Evolutionary conservation across 2,888 invertebrate species (phyloP).

Genomic region (Automeris io): DNA sequence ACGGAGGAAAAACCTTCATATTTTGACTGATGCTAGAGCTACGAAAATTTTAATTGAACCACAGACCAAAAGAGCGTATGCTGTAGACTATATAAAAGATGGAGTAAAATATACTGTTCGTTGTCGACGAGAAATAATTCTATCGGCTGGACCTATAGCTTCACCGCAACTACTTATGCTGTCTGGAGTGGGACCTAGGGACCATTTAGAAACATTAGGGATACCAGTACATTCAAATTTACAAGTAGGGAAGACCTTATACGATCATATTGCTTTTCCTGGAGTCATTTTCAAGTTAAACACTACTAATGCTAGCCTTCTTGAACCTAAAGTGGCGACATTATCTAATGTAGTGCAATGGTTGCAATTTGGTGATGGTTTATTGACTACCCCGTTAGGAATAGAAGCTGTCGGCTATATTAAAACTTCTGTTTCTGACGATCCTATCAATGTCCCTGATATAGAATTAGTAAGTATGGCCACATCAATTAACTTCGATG

Average conservation of each 20-base stretch:
- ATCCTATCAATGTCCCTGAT: conserved; percentile 78
- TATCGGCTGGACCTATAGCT: conserved; percentile 91
- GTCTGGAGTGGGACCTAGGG: conserved; percentile 82
- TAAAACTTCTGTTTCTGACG: conserved; percentile 74
- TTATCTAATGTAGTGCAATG: conserved; percentile 58
- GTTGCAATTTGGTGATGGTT: conserved; percentile 71
- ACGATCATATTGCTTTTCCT: conserved; percentile 78
- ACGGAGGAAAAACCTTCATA: conserved; percentile 79
- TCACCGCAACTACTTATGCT: conserved; percentile 95
- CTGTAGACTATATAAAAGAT: conserved; percentile 81
- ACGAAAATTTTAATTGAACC: conserved; percentile 69
- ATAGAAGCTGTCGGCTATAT: conserved; percentile 82
- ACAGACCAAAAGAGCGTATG: conserved; percentile 79
- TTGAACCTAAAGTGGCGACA: conserved; percentile 59
- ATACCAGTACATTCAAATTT: conserved; percentile 80
- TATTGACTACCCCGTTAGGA: conserved; percentile 78
- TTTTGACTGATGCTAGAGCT: conserved; percentile 54
- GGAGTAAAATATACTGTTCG: conserved; percentile 65
- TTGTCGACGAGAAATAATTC: conserved; percentile 88
- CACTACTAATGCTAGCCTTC: conserved; percentile 56
- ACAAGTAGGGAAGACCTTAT: conserved; percentile 81
- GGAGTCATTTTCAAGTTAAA: conserved; percentile 68
- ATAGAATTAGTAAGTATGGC: conserved; percentile 80
- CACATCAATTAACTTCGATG: conserved; percentile 79
- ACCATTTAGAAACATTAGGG: conserved; percentile 73